Evolutionary conservation across 2,113 vertebrate genomes (phyloP).

Genomic region (Cryptoleucopteryx plumbea): DNA sequence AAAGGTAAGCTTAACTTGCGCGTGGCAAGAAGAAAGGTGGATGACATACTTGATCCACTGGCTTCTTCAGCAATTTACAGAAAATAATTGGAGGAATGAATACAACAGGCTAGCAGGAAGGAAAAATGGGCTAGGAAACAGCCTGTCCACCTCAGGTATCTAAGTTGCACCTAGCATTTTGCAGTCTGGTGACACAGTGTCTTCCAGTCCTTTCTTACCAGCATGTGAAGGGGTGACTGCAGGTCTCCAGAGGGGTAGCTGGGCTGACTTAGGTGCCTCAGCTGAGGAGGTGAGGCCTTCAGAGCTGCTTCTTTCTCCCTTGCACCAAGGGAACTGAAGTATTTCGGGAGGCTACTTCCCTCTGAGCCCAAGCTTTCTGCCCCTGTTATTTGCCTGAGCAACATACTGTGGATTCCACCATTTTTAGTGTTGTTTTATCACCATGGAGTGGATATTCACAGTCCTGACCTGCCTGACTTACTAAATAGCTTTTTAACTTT

Average conservation of each 20-base stretch:
- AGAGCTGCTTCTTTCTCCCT: not conserved
- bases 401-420: not conserved
- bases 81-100: not conserved
- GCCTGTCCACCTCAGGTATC: not conserved
- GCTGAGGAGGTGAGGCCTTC: not conserved
- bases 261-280: not conserved
- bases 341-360: not conserved
- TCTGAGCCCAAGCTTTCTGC: not conserved
- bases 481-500: not conserved
- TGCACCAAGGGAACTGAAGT: not conserved
- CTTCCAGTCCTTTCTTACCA: not conserved
- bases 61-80: not conserved
- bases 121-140: not conserved
- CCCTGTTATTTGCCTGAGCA: not conserved
- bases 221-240: not conserved
- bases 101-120: not conserved
- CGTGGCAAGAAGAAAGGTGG: not conserved
- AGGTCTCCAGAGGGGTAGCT: not conserved
- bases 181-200: not conserved
- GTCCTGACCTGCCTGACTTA: not conserved
- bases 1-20: not conserved
- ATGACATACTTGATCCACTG: not conserved
- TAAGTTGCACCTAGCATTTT: not conserved
- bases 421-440: not conserved
- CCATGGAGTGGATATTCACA: not conserved